Conservation (phyloP, 2,797 vertebrate species). For the Ctenochaetus hawaiiensis region DNA sequence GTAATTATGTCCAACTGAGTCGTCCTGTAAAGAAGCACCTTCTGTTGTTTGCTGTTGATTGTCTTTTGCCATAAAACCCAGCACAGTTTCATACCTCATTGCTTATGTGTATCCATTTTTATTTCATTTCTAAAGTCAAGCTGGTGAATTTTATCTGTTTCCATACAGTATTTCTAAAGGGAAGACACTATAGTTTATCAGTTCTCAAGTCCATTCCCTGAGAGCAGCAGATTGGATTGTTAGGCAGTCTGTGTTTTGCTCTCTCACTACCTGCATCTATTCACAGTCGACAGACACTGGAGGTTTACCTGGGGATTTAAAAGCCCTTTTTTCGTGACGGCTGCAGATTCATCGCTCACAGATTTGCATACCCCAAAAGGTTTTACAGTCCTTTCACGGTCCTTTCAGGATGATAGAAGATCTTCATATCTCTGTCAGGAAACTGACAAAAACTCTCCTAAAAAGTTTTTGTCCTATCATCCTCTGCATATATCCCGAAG, state of each 20-base stretch:
- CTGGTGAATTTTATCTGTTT: neutral
- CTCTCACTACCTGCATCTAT: constrained; percentile 27
- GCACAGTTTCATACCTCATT: constrained; percentile 8
- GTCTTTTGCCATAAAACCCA: neutral
- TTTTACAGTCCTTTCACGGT: constrained; percentile 43
- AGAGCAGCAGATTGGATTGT: constrained; percentile 35
- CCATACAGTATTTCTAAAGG: constrained; percentile 11
- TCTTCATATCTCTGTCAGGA: constrained; percentile 61
- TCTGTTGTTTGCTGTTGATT: constrained; percentile 25
- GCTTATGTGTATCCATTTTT: constrained; percentile 6
- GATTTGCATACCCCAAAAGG: constrained; percentile 70
- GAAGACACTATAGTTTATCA: constrained; percentile 10
- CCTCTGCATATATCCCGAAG: constrained; percentile 18
- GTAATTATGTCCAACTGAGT: constrained; percentile 16
- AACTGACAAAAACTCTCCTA: constrained; percentile 40
- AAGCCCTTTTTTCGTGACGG: constrained; percentile 52
- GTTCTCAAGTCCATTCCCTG: constrained; percentile 34
- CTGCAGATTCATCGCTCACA: constrained; percentile 60
- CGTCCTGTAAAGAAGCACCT: constrained; percentile 10
- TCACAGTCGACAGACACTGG: constrained; percentile 30
- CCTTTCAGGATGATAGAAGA: constrained; percentile 55
- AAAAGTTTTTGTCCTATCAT: constrained; percentile 62
- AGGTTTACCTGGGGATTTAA: constrained; percentile 60
- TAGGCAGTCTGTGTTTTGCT: constrained; percentile 23
- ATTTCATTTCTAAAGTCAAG: neutral